Conservation (phyloP, 2,797 vertebrate genomes). For the Spea hammondii region DNA sequence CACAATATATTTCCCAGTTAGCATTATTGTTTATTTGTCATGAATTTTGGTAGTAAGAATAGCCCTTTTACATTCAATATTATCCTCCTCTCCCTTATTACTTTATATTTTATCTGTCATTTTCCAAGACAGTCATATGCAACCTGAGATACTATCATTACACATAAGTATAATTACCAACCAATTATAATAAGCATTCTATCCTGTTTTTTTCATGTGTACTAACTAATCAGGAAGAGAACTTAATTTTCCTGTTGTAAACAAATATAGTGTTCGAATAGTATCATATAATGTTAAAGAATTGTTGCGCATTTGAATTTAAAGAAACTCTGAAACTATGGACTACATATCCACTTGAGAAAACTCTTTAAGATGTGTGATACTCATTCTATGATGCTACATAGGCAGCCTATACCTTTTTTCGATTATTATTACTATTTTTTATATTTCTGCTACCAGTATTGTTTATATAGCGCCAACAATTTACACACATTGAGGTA, state of each 20-base stretch:
- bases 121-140: constrained; percentile 29
- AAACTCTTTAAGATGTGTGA: too few relatives aligned
- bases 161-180: constrained; percentile 44
- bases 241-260: constrained; percentile 19
- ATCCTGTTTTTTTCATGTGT: constrained; percentile 21
- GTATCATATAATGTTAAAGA: too few relatives aligned
- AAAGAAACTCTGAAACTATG: too few relatives aligned
- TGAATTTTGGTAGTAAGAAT: constrained; percentile 7
- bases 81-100: constrained; percentile 40
- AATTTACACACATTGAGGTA: too few relatives aligned
- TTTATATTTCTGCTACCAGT: too few relatives aligned
- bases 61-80: constrained; percentile 18
- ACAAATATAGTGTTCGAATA: constrained; percentile 1
- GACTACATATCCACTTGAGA: too few relatives aligned
- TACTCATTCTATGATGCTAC: too few relatives aligned
- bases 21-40: constrained; percentile 10
- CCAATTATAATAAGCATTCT: constrained; percentile 45
- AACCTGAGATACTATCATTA: constrained; percentile 45
- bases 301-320: too few relatives aligned
- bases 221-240: constrained; percentile 22
- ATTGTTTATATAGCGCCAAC: too few relatives aligned
- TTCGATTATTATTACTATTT: too few relatives aligned
- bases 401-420: too few relatives aligned
- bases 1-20: neutral
- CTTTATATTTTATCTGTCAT: constrained; percentile 50